Base-by-base conservation (phyloP, 1,140 invertebrate genomes). In the Gryon sp. region DNA sequence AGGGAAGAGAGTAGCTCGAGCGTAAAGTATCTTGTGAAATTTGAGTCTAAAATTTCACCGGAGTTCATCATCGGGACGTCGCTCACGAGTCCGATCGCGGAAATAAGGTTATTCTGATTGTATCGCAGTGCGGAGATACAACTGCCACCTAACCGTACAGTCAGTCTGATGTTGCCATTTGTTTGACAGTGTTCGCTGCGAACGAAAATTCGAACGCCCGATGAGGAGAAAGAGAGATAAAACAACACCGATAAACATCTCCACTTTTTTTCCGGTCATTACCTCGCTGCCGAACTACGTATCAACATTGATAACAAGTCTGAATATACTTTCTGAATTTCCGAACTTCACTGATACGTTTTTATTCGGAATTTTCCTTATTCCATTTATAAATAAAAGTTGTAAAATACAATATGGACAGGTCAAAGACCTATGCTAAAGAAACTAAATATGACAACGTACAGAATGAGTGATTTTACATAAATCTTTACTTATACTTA, bases 11-110 rank as follows among this genome's bases (percentile, higher is more conserved):
- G 36, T 19, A 66, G 74, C 59, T 65, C 60, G 62, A 78, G 74
- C 76, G 57, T 78, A 73, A 75, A 73, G 48, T 34, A 65, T 46
- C 66, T 75, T 50, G 76, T 83, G 83, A 82, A 84, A 84, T 81
- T 78, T 74, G 76, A 83, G 78, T 79, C 78, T 45, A 82, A 69
- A 84, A 83, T 84, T 84, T 83, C 81, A 79, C 81, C 74, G 30
- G 53, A 75, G 69, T 73, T 69, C 70, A 76, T 80, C 80, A 79
- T 70, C 75, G 72, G 59, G 70, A 78, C 78, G 76, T 80, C 74
- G 68, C 68, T 78, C 78, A 76, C 73, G 69, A 73, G 59, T 30
- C 59, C 77, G 80, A 82, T 80, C 59, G 69, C 75, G 80, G 76
- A 80, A 82, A 83, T 80, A 74, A 81, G 81, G 81, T 82, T 82